Base-by-base conservation (phyloP, 2,888 invertebrate genomes). In the Noctuana brunneofusca region DNA sequence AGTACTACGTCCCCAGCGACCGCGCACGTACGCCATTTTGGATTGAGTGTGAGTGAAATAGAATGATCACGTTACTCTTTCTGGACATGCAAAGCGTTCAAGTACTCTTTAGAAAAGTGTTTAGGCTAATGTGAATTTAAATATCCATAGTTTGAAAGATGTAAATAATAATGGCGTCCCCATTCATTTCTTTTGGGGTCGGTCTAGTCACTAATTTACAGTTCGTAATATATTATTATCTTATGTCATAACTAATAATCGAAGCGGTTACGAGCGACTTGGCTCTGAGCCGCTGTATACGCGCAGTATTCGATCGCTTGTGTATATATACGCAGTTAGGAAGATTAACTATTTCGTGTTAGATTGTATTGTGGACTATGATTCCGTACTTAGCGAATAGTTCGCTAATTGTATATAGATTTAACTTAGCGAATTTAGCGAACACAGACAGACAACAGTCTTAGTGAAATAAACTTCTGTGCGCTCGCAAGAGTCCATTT, bases 201-300 rank as follows among this genome's bases (percentile, higher is more conserved):
- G 69, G 72, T 89, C 90, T 90, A 90, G 90, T 90, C 90, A 90
- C 82, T 87, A 84, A 78, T 69, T 73, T 82, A 83, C 78, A 75
- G 77, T 70, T 80, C 62, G 69, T 71, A 72, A 71, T 24, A 38
- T 24, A 22, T 12, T 20, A 20, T 22, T 27, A 50, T 50, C 24
- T 50, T 43, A 16, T 46, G 20, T 43, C 43, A 12, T 27, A 24
- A 49, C 41, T 3, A n/a, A 35, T 35, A 35, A 35, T 35, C 35
- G 14, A 38, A 27, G 50, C 27, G 50, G 50, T 16, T n/a, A n/a
- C 3, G 24, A 20, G 6, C 14, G 11, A 27, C 30, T 16, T 16
- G 16, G 81, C 83, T 82, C 18, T 71, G 74, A 83, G 81, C 80
- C 83, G 66, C 63, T 43, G 22, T 53, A 54, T 75, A 71, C 68